These are phyloP conservation scores for Zapus hudsonius DNA, from an alignment of 2,113 vertebrate genomes.

Conservation along the genomic window DNA sequence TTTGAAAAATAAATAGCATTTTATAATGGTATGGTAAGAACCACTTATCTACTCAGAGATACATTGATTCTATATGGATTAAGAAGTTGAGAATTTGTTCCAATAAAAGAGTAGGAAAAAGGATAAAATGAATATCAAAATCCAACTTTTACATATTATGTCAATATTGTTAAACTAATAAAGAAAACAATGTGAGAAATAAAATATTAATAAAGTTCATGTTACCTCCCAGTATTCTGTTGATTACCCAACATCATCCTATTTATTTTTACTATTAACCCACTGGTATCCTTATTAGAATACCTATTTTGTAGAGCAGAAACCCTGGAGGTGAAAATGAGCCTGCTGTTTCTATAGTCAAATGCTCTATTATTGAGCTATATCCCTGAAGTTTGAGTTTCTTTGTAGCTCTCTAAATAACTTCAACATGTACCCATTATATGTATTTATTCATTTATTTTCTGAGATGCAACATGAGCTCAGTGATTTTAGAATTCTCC, in stretches of 20 bases:
- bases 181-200: background rate
- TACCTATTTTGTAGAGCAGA: background rate
- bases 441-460: background rate
- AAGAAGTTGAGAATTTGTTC: background rate
- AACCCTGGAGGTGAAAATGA: background rate
- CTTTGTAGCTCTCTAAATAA: background rate
- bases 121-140: background rate
- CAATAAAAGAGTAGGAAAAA: background rate
- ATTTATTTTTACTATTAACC: background rate
- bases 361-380: no score
- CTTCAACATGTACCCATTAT: background rate
- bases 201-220: background rate
- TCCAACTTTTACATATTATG: background rate
- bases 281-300: background rate
- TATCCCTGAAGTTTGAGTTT: no score
- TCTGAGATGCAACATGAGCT: background rate
- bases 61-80: background rate
- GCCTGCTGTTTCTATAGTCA: background rate
- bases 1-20: background rate
- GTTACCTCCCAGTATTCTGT: background rate
- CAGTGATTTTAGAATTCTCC: background rate
- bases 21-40: background rate
- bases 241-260: background rate
- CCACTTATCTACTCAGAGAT: background rate
- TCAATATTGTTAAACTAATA: background rate